Percentiles rank a stretch among this genome's conserved stretches.
These are phyloP conservation scores for Dromas ardeola DNA, from an alignment of 2,113 vertebrate species.

Conservation along the genomic window DNA sequence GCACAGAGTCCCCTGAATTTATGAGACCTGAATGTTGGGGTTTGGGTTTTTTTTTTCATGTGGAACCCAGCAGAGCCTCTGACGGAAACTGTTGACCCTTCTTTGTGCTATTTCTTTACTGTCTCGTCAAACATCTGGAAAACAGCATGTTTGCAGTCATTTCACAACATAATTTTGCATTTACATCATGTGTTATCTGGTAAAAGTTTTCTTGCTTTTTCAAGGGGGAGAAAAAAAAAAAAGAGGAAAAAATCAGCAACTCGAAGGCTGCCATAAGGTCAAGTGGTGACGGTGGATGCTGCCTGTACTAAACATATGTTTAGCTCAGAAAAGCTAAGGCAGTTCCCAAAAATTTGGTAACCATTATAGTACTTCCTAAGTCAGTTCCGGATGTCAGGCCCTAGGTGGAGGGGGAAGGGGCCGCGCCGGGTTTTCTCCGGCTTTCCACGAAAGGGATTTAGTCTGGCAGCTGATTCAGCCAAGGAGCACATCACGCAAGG, in stretches of 20 bases:
- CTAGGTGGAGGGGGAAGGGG: constrained; percentile 73
- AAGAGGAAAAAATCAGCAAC: constrained; percentile 66
- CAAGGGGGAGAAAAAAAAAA: neutral
- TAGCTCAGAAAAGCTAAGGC: constrained; percentile 80
- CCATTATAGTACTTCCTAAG: constrained; percentile 96
- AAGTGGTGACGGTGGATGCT: constrained; percentile 93
- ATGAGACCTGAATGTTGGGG: constrained; percentile 59
- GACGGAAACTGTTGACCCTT: constrained; percentile 80
- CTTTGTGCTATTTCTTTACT: constrained; percentile 73
- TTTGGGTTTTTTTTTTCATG: constrained; percentile 35
- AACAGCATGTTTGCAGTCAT: constrained; percentile 84
- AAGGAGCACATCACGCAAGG: constrained; percentile 76
- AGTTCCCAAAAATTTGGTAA: constrained; percentile 96
- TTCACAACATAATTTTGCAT: constrained; percentile 87
- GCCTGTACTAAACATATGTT: constrained; percentile 92
- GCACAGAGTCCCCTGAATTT: constrained; percentile 69
- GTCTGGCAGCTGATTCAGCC: constrained; percentile 77
- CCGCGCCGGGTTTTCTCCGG: constrained; percentile 29
- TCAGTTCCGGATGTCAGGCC: constrained; percentile 92
- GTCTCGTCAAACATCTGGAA: constrained; percentile 95
- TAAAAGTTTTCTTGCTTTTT: constrained; percentile 72
- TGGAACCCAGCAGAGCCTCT: constrained; percentile 82
- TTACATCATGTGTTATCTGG: constrained; percentile 91
- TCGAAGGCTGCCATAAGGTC: constrained; percentile 86
- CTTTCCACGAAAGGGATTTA: constrained; percentile 73